Base-by-base conservation (phyloP, 2,888 invertebrate species). In the Steinernema scapterisci region DNA sequence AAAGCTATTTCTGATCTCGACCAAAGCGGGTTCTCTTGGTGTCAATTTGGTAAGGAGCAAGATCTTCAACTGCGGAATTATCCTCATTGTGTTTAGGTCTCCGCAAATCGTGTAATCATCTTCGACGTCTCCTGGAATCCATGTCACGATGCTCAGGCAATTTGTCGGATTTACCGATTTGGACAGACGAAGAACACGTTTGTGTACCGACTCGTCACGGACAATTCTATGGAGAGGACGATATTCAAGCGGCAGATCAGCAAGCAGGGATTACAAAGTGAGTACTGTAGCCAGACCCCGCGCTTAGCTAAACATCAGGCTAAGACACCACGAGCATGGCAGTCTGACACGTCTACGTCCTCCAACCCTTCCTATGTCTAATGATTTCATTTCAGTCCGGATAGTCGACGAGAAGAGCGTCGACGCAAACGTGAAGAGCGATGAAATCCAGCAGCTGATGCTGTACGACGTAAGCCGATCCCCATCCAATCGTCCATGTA, bases 91-190 rank as follows among this genome's bases (percentile, higher is more conserved):
- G 0, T 77, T 56, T 44, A 82, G 83, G 84, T 86, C 1, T 84
- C 97, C 19, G 99, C 99, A 0, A 97, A 97, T 89, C 91, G 99
- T 44, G 97, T 97, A 5, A 93, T 97, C 52, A 95, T 99, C 71
- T 93, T 97, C 86, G 99, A 99, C 88, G 97, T 97, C 16, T 95
- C 95, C 48, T 99, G 97, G 97, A 99, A 99, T 90, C 97, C 97
- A 0, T 97, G 97, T 87, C 97, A 99, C 78, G 90, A 90, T 82
- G 85, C 85, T 0, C 87, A 87, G 90, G 97, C 97, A 43, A 96
- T 99, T 2, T 63, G 63, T 71, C 74, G 81, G 21, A 72, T 80
- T 31, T 83, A 78, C 63, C 79, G 83, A 1, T 97, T 96, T 87
- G 97, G 97, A 0, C 97, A 99, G 89, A 91, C 91, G 85, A 97